A percentile compares a stretch with the other conserved stretches of the same genome.
phyloP scores from a whole-genome alignment of 2,888 invertebrate species.

The Drepana falcataria region DNA sequence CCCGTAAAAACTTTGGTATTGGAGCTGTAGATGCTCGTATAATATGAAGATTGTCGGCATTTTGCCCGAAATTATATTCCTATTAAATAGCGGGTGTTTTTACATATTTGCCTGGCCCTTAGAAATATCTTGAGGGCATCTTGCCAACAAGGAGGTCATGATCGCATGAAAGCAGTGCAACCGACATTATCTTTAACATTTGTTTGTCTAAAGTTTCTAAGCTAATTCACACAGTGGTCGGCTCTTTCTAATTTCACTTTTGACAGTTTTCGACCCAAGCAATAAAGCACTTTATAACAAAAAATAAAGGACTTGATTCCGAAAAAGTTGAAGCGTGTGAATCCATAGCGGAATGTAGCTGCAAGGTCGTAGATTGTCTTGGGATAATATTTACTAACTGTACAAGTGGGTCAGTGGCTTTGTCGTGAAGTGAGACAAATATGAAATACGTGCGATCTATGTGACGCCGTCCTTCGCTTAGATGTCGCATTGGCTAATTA shows the following conservation, averaged over 20 bases:
- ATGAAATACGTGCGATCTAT: neutral
- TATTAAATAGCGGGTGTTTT: too few species aligned
- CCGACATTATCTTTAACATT: neutral
- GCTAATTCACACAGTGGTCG: constrained; percentile 17
- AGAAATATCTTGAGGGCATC: too few species aligned
- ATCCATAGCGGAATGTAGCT: constrained; percentile 17
- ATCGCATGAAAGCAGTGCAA: neutral
- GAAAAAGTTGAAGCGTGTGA: constrained; percentile 6
- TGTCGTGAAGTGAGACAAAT: too few species aligned
- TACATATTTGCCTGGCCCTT: too few species aligned
- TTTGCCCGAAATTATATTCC: too few species aligned
- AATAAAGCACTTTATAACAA: neutral
- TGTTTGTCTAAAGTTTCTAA: constrained; percentile 14
- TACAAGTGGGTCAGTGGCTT: constrained; percentile 13
- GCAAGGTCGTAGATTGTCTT: constrained; percentile 20
- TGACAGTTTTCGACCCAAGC: neutral
- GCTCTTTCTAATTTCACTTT: constrained; percentile 23
- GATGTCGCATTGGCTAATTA: neutral
- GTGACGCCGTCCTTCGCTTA: neutral
- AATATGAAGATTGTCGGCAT: too few species aligned
- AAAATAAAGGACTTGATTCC: neutral
- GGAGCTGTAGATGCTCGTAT: too few species aligned
- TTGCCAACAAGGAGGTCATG: too few species aligned
- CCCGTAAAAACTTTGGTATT: too few species aligned
- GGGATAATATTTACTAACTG: constrained; percentile 12